Evolutionary conservation across 2,797 vertebrate species (phyloP).

Genomic region (Ceyx erithaca): DNA sequence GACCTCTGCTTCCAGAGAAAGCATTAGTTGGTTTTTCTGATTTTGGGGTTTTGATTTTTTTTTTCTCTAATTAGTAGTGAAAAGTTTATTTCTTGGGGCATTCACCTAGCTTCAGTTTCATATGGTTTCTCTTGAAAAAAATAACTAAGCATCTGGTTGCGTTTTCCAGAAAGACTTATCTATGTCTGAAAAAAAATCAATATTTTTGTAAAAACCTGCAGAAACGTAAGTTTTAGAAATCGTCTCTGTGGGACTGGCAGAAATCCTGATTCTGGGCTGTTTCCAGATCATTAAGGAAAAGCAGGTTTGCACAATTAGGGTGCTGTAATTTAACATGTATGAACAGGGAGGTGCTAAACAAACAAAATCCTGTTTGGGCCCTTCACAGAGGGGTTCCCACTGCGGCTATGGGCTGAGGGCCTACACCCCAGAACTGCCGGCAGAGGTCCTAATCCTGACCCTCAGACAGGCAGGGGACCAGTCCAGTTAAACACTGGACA

Average conservation of each 20-base stretch:
- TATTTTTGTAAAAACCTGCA: not conserved
- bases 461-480: fast-evolving
- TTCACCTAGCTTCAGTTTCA: not conserved
- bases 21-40: not conserved
- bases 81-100: not conserved
- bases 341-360: not conserved
- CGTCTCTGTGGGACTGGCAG: not conserved
- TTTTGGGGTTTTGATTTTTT: not conserved
- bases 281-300: not conserved
- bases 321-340: not conserved
- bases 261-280: not conserved
- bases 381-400: not conserved
- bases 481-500: not conserved
- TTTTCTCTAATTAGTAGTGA: not conserved
- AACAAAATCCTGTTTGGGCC: not conserved
- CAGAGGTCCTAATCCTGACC: not conserved
- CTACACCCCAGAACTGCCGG: not conserved
- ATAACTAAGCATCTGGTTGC: not conserved
- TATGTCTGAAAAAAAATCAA: not conserved
- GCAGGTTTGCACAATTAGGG: fast-evolving
- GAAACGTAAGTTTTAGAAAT: not conserved
- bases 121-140: not conserved
- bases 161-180: not conserved
- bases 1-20: not conserved
- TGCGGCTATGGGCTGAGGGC: not conserved